Base-by-base conservation (phyloP, 1,140 invertebrate species). In the Drosophila miranda region DNA sequence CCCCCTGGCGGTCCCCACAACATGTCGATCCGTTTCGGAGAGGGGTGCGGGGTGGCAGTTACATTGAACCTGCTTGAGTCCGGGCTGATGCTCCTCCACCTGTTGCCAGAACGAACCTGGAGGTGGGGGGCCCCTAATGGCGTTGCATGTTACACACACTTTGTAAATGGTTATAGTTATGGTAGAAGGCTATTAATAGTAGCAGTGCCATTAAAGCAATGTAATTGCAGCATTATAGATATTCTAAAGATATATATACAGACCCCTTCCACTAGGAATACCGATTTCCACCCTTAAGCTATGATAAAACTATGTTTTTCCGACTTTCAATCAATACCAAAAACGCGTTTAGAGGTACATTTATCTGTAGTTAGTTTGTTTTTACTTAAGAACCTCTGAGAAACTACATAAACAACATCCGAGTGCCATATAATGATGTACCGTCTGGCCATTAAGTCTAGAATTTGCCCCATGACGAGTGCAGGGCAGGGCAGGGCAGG, bases 51-150 rank as follows among this genome's bases (percentile, higher is more conserved):
- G 11, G 45, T n/a, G 14, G 23, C 26, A 44, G 46, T 70, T 64
- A 53, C 54, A 75, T 75, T 74, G 75, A 62, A 67, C 75, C 56
- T 49, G 42, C 9, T 14, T 30, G 16, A 26, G 55, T 28, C 34
- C 13, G 9, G 34, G 11, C 11, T 4, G 34, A 3, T 3, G 5
- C 34, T 13, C 30, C 9, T 19, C 28, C 45, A 57, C 55, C 59
- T 63, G 58, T 48, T 63, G 57, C 34, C 11, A 38, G 11, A 38
- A 38, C 43, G 11, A 13, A 38, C 43, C 21, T 62, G 57, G 13
- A 11, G 26, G 23, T 23, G 23, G 5, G 23, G 23, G 5, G 23
- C 4, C 5, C 2, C 21, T 13, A 16, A 44, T 16, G 23, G 42
- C 26, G 16, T 58, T 49, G 55, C 26, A 57, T 30, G n/a, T 58